phyloP scores from a whole-genome alignment of 2,888 invertebrate species.

The Ophion obscuratus region DNA sequence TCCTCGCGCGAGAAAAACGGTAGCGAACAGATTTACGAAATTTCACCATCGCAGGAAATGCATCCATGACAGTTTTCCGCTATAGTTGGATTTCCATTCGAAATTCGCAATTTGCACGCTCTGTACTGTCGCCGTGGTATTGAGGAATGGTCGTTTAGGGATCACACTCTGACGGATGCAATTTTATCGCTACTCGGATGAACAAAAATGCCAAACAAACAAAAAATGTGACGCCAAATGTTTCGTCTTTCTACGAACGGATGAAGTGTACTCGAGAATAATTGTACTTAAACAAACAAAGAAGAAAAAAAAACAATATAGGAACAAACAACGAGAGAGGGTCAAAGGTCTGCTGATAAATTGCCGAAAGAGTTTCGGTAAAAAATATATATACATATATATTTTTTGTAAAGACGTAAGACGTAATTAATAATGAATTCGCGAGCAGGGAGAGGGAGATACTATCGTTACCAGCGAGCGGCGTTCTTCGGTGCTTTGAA shows the following conservation, averaged over 20 bases:
- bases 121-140: background rate
- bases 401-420: conserved; percentile 43
- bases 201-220: conserved; percentile 19
- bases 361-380: conserved; percentile 20
- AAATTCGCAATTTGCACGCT: background rate
- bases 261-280: conserved; percentile 26
- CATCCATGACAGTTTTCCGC: background rate
- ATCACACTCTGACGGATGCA: conserved; percentile 14
- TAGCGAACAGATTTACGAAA: background rate
- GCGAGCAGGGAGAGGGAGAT: conserved; percentile 18
- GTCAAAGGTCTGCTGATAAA: conserved; percentile 36
- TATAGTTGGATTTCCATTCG: background rate
- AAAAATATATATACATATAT: conserved; percentile 31
- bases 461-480: conserved; percentile 17
- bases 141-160: conserved; percentile 13
- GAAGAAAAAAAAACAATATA: background rate
- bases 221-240: conserved; percentile 14
- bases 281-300: conserved; percentile 56
- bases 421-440: conserved; percentile 16
- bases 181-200: background rate
- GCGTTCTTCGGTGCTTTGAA: background rate
- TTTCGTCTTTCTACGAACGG: conserved; percentile 14
- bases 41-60: background rate
- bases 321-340: conserved; percentile 45
- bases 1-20: background rate